A percentile compares a stretch with the other conserved stretches of the same genome.
phyloP scores from a whole-genome alignment of 2,113 vertebrate genomes.

The Prolemur simus region DNA sequence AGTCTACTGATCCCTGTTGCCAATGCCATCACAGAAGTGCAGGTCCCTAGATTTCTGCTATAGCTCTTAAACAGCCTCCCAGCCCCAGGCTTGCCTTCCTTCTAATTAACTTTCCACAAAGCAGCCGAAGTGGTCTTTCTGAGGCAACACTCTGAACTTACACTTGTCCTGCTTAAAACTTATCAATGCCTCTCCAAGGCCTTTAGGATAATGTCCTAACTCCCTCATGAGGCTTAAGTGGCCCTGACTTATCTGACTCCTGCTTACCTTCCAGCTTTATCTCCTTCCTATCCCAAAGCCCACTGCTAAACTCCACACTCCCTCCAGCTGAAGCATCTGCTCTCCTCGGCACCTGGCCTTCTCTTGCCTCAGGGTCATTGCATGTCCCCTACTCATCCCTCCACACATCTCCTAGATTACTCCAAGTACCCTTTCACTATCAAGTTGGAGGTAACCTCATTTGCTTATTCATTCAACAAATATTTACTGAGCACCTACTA shows the following conservation, averaged over 20 bases:
- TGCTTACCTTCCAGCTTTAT: neutral
- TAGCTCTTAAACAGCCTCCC: neutral
- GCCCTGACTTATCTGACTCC: neutral
- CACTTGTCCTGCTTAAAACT: neutral
- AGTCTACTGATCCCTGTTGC: neutral
- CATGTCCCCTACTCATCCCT: fast-evolving
- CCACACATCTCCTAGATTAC: neutral
- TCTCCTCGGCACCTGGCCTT: neutral
- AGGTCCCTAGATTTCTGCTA: neutral
- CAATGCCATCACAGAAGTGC: no score
- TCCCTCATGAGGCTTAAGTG: neutral
- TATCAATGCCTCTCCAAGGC: neutral
- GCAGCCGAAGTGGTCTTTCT: neutral
- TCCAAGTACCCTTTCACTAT: neutral
- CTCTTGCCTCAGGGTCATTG: neutral
- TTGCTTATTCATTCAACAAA: neutral
- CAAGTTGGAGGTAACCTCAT: neutral
- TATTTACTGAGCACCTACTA: neutral
- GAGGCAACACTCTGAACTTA: neutral
- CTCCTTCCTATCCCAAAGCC: neutral
- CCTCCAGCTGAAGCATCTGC: fast-evolving
- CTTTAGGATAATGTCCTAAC: neutral
- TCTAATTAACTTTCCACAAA: neutral
- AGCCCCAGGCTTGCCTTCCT: neutral
- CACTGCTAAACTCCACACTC: fast-evolving